These are phyloP conservation scores for Porites divaricata DNA, from an alignment of 92 coral and sea anemone species.

Conservation along the genomic window DNA sequence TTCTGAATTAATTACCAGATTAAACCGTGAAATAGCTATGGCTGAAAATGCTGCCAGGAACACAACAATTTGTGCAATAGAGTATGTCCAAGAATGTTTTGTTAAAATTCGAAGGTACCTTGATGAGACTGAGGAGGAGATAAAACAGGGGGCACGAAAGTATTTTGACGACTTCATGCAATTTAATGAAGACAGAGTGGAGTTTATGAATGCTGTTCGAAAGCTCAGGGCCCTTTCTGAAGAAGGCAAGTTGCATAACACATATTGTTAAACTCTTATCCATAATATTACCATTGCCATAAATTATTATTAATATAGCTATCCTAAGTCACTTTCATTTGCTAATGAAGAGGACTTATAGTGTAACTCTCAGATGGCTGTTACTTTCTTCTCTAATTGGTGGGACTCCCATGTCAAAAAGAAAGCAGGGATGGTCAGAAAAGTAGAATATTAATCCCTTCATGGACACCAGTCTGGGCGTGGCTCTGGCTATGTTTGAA, in stretches of 20 bases:
- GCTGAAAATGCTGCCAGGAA: conserved; percentile 51
- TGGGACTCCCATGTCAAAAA: too few relatives aligned
- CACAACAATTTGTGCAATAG: conserved; percentile 40
- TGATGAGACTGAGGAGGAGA: conserved; percentile 60
- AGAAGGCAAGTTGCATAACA: conserved; percentile 17
- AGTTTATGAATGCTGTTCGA: conserved; percentile 19
- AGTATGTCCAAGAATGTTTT: conserved; percentile 44
- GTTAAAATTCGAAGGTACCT: conserved; percentile 45
- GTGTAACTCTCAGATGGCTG: too few relatives aligned
- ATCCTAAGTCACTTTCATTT: too few relatives aligned
- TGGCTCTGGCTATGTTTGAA: too few relatives aligned
- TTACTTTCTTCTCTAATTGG: too few relatives aligned
- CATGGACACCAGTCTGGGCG: too few relatives aligned
- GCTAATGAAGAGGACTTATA: too few relatives aligned
- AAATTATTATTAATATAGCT: too few relatives aligned
- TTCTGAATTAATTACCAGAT: conserved; percentile 32
- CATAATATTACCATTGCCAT: too few relatives aligned
- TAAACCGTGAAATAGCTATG: conserved; percentile 20
- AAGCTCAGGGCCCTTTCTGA: conserved; percentile 15
- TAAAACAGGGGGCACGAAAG: conserved; percentile 33
- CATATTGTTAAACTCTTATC: neutral
- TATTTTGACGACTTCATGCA: conserved; percentile 42
- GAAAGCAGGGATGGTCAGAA: too few relatives aligned
- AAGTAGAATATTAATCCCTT: too few relatives aligned
- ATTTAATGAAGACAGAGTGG: conserved; percentile 31